Evolutionary conservation across 2,113 vertebrate genomes (phyloP).

Genomic region (Cnemophilus loriae): DNA sequence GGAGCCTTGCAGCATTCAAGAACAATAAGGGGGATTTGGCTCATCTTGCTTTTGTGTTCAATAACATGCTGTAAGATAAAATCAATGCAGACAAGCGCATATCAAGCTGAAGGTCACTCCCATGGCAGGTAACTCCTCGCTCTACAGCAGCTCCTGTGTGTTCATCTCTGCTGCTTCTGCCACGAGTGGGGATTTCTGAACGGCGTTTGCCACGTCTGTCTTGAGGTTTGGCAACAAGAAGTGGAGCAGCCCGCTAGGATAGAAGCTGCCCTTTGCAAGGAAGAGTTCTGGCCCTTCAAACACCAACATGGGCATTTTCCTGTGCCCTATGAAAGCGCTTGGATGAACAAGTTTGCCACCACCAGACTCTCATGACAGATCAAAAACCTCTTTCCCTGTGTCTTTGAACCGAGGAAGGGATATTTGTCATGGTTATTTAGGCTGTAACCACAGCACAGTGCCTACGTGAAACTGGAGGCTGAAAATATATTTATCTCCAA

Average conservation of each 20-base stretch:
- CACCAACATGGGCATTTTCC: not conserved
- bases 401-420: not conserved
- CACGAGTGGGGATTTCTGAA: not conserved
- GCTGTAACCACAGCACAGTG: not conserved
- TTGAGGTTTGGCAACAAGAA: not conserved
- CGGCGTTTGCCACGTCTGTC: not conserved
- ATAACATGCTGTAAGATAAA: slow-evolving; percentile 20
- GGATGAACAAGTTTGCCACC: not conserved
- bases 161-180: not conserved
- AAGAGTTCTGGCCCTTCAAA: not conserved
- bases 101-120: slow-evolving; percentile 45
- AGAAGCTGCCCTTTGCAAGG: not conserved
- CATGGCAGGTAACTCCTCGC: not conserved
- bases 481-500: not conserved
- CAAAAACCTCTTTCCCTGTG: not conserved
- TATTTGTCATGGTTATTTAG: not conserved
- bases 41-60: slow-evolving; percentile 25
- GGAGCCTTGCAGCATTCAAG: slow-evolving; percentile 13
- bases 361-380: not conserved
- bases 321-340: fast-evolving
- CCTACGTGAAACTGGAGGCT: not conserved
- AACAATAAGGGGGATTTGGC: slow-evolving; percentile 23
- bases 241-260: fast-evolving
- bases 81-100: slow-evolving; percentile 15
- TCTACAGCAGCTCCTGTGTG: not conserved